These are phyloP conservation scores for Cyclura pinguis DNA, from an alignment of 2,797 vertebrate genomes.

Conservation along the genomic window DNA sequence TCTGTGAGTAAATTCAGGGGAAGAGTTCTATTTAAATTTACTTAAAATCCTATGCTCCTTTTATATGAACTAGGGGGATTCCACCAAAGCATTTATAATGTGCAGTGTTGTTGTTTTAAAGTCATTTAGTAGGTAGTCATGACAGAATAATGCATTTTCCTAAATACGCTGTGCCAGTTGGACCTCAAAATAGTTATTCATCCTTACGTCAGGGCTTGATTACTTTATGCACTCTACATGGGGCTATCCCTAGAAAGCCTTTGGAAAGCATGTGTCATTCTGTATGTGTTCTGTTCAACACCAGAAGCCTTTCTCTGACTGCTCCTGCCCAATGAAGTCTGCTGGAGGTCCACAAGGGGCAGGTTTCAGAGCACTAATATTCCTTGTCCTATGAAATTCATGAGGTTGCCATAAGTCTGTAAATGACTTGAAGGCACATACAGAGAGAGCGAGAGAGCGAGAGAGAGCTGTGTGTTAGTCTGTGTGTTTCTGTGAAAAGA, in stretches of 20 bases:
- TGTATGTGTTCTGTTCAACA: neutral
- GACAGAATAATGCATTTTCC: neutral
- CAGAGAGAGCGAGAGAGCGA: neutral
- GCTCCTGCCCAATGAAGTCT: neutral
- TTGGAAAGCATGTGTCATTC: neutral
- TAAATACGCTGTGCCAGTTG: no score
- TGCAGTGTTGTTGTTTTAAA: neutral
- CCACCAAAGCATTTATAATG: neutral
- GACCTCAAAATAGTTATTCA: neutral
- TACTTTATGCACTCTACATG: neutral
- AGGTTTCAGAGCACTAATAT: no score
- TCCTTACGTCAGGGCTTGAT: neutral
- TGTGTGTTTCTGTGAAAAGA: neutral
- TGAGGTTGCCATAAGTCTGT: no score
- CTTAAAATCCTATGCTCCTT: neutral
- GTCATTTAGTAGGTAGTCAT: neutral
- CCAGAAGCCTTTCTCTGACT: neutral
- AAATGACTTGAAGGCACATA: no score
- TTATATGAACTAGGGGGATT: neutral
- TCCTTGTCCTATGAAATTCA: no score
- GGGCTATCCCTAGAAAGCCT: neutral
- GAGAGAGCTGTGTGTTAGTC: neutral
- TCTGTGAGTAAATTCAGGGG: neutral
- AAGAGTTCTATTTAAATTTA: neutral
- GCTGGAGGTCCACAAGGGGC: no score